Evolutionary conservation across 2,888 invertebrate species (phyloP), one percentile per base, ranked within the genome.

Genomic region (Octodonta nipae): DNA sequence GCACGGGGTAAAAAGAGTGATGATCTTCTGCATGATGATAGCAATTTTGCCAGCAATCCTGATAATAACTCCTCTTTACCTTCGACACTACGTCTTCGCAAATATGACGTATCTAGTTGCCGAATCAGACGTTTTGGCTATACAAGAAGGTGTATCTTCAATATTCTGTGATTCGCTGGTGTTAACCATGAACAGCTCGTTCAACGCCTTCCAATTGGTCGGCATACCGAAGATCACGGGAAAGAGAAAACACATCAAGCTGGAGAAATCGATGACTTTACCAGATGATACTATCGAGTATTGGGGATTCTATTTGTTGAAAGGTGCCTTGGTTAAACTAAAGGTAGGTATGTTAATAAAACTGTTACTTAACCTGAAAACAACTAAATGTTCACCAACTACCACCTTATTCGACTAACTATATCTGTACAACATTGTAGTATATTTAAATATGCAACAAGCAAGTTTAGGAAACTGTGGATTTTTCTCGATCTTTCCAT

Each of bases 261-360:
- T 86, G 45, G 81, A 77, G 55, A 86, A 86, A 53, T 82, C 82
- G 4, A 83, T 87, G 80, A 70, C 68, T 2, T 60, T 87, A 40
- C 84, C 83, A 0, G 86, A 86, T 56, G 86, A 86, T 49, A 84
- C 85, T 6, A 61, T 86, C 17, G 86, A 87, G 57, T 87, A 86
- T 58, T 87, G 85, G 85, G 85, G 86, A 2, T 86, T 87, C 61
- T 86, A 80, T 62, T 64, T 87, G 28, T 64, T 83, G 29, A 73
- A 76, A 58, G 85, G 84, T 13, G 83, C 86, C 2, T 71, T 71
- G 7, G 84, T 87, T 2, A 71, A 73, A 42, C 62, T 87, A 13
- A 79, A 81, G 51, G 45, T 45, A 35, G 29, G 30, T n/a, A n/a
- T n/a, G n/a, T n/a, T n/a, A n/a, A n/a, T n/a, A n/a, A n/a, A n/a